Percentiles rank a stretch among this genome's conserved stretches.
Evolutionary conservation across 1,140 invertebrate species (phyloP).

Genomic region (Hyles vespertilio): DNA sequence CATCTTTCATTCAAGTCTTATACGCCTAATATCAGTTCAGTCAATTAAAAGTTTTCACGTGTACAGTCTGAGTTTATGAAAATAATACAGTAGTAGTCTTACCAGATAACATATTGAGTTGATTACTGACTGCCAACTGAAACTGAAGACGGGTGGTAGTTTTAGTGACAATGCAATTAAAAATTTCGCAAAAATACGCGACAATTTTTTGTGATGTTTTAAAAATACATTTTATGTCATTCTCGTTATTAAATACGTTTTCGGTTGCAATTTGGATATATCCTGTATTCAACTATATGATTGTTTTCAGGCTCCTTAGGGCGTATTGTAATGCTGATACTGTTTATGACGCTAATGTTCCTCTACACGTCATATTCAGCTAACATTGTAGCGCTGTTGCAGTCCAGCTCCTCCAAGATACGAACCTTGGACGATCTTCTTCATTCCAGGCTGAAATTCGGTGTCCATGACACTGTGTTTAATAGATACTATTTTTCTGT

Average conservation of each 20-base stretch:
- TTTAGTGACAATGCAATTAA: too few species aligned
- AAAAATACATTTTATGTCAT: not conserved
- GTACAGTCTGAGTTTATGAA: too few species aligned
- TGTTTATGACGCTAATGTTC: slow-evolving; percentile 73
- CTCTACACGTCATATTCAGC: slow-evolving; percentile 80
- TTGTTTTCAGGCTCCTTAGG: slow-evolving; percentile 57
- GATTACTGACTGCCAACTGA: not conserved
- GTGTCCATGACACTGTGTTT: slow-evolving; percentile 78
- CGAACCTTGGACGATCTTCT: slow-evolving; percentile 77
- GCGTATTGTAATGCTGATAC: slow-evolving; percentile 71
- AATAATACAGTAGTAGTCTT: too few species aligned
- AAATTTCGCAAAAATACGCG: too few species aligned
- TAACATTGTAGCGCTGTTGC: slow-evolving; percentile 80
- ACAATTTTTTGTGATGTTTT: not conserved
- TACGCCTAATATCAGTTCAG: not conserved
- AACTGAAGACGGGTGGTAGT: too few species aligned
- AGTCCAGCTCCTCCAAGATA: slow-evolving; percentile 79
- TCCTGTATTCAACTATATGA: not conserved
- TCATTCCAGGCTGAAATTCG: slow-evolving; percentile 77
- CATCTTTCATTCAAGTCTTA: not conserved
- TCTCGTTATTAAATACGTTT: not conserved
- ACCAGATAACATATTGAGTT: not conserved
- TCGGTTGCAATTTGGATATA: not conserved
- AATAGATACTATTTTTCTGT: slow-evolving; percentile 81
- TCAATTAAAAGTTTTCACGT: not conserved